Evolutionary conservation across 2,888 invertebrate genomes (phyloP).

Genomic region (Cacoxenus indagator): DNA sequence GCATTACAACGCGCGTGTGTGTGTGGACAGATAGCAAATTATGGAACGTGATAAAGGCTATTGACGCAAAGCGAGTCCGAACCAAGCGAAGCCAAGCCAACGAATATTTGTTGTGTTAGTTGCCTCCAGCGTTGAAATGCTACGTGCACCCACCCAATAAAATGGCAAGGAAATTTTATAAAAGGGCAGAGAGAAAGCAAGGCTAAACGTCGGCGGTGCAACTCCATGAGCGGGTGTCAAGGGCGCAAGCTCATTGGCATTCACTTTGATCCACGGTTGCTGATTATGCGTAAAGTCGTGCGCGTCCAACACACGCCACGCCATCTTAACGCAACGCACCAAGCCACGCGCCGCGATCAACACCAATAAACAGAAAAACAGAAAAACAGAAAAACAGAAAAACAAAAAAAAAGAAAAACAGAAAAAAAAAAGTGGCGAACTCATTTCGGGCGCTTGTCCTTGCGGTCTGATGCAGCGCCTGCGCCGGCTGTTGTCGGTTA

Average conservation of each 20-base stretch:
- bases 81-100: not conserved
- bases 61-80: not conserved
- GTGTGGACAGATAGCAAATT: not conserved
- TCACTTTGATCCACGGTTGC: too few species aligned
- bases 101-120: not conserved
- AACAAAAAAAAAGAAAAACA: constrained; percentile 25
- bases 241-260: too few species aligned
- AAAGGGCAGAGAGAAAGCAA: too few species aligned
- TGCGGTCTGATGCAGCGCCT: constrained; percentile 23
- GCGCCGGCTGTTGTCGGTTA: not conserved
- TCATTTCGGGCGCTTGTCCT: constrained; percentile 14
- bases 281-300: too few species aligned
- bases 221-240: too few species aligned
- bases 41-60: too few species aligned
- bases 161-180: too few species aligned
- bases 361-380: constrained; percentile 31
- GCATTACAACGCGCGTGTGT: constrained; percentile 51
- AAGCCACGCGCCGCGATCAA: not conserved
- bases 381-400: not conserved
- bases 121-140: not conserved
- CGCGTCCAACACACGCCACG: too few species aligned
- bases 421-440: constrained; percentile 38
- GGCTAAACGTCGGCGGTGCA: too few species aligned
- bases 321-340: not conserved
- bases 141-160: too few species aligned